A percentile compares a stretch with the other conserved stretches of the same genome.
These are phyloP conservation scores for Agapornis canus DNA, from an alignment of 2,797 vertebrate species.

Conservation along the genomic window DNA sequence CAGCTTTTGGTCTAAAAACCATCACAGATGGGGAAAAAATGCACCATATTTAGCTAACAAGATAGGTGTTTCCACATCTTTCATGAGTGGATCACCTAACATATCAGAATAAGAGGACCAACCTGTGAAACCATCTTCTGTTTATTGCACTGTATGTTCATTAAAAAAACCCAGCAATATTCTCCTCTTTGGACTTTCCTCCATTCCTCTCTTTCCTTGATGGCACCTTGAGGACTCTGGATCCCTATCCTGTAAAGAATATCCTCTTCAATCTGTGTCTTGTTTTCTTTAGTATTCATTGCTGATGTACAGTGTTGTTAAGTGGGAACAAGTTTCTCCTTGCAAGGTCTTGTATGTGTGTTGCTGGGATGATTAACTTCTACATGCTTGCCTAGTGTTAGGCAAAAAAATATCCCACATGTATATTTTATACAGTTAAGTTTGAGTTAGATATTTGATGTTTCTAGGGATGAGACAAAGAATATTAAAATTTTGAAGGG, in stretches of 20 bases:
- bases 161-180: neutral
- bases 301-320: neutral
- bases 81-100: neutral
- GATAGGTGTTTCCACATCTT: neutral
- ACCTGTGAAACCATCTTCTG: neutral
- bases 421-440: neutral
- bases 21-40: neutral
- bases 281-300: neutral
- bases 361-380: neutral
- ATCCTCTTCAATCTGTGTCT: neutral
- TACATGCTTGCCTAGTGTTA: neutral
- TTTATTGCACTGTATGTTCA: neutral
- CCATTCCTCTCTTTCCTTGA: neutral
- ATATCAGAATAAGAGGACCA: neutral
- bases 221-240: neutral
- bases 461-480: neutral
- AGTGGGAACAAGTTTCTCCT: neutral
- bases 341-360: neutral
- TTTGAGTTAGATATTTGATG: neutral
- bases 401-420: rapidly evolving
- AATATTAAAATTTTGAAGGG: neutral
- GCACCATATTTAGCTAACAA: rapidly evolving
- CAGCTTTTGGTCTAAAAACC: neutral
- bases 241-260: neutral
- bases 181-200: neutral